phyloP scores from a whole-genome alignment of 2,888 invertebrate species.

The Pyrgus malvae region DNA sequence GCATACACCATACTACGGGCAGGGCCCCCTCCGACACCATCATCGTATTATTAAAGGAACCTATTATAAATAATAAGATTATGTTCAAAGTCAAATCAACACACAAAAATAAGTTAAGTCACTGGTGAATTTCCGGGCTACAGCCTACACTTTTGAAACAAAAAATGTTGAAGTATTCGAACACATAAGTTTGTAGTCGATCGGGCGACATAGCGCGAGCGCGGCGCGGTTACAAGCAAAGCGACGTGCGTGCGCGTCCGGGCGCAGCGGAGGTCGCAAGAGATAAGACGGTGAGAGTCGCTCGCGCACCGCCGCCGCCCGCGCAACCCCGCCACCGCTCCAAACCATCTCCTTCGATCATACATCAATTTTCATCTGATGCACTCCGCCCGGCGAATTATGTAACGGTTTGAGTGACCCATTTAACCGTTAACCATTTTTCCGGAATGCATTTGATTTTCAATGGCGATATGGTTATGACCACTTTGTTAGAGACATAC shows the following conservation, averaged over 20 bases:
- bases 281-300: slow-evolving; percentile 81
- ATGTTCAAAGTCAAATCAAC: slow-evolving; percentile 17
- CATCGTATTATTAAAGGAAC: slow-evolving; percentile 49
- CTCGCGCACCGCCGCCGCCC: slow-evolving; percentile 62
- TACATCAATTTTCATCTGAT: slow-evolving; percentile 72
- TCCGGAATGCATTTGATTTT: slow-evolving; percentile 18
- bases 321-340: slow-evolving; percentile 55
- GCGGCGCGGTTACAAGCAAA: slow-evolving; percentile 55
- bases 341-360: slow-evolving; percentile 64
- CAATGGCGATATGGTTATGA: too few species aligned
- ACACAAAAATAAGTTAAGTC: slow-evolving; percentile 36
- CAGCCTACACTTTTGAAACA: slow-evolving; percentile 59
- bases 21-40: slow-evolving; percentile 84
- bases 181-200: slow-evolving; percentile 61
- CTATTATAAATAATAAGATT: slow-evolving; percentile 9
- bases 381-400: slow-evolving; percentile 65
- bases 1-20: slow-evolving; percentile 86
- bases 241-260: slow-evolving; percentile 73
- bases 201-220: slow-evolving; percentile 69
- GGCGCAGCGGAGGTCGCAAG: slow-evolving; percentile 79
- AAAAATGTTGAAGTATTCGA: slow-evolving; percentile 57
- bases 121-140: slow-evolving; percentile 64
- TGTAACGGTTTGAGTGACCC: slow-evolving; percentile 71
- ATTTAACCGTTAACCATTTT: slow-evolving; percentile 44
- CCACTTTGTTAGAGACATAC: too few species aligned